Evolutionary conservation across 1,140 invertebrate species (phyloP).

Genomic region (Nephotettix cincticeps): DNA sequence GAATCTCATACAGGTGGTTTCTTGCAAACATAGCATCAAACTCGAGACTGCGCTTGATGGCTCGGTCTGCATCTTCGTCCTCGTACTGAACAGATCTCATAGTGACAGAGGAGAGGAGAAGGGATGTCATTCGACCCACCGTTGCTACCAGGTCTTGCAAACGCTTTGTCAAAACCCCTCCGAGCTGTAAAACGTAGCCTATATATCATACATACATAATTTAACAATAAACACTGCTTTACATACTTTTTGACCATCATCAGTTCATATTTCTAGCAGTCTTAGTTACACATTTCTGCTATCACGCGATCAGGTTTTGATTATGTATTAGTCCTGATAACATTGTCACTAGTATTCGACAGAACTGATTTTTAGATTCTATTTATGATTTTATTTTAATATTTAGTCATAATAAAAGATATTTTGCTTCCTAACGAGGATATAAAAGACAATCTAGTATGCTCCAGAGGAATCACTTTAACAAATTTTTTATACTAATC

Average conservation of each 20-base stretch:
- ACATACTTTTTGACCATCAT: neutral
- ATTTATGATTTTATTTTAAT: too few relatives aligned
- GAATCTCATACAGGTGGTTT: constrained; percentile 12
- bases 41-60: constrained; percentile 4
- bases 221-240: neutral
- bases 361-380: neutral
- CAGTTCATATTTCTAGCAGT: neutral
- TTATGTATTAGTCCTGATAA: neutral
- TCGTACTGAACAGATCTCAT: neutral
- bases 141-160: constrained; percentile 3
- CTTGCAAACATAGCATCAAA: constrained; percentile 9
- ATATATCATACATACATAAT: neutral
- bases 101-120: neutral
- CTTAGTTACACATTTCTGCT: neutral
- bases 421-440: too few relatives aligned
- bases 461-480: too few relatives aligned
- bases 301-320: neutral
- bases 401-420: too few relatives aligned
- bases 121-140: neutral
- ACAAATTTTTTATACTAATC: too few relatives aligned
- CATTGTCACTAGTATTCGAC: neutral
- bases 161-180: neutral
- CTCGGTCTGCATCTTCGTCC: neutral
- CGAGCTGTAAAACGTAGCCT: neutral
- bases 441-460: too few relatives aligned